phyloP scores from a whole-genome alignment of 2,113 vertebrate genomes.

The Ptilonorhynchus violaceus region DNA sequence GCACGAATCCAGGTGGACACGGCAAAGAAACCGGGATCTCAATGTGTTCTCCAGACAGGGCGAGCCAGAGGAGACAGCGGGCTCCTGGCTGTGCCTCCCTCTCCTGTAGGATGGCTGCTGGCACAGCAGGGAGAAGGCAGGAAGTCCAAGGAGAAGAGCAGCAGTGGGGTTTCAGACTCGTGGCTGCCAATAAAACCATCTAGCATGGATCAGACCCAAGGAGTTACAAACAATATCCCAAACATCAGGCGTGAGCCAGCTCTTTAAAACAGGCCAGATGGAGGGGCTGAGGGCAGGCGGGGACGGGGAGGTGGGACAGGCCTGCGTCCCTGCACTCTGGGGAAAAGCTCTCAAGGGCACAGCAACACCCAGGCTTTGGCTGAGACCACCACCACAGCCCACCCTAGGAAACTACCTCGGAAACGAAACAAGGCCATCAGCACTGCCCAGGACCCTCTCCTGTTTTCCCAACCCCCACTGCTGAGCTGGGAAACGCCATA shows the following conservation, averaged over 20 bases:
- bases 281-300: neutral
- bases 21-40: neutral
- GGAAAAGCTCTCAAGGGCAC: neutral
- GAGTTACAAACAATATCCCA: neutral
- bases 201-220: neutral
- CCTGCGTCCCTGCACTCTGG: neutral
- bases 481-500: rapidly evolving
- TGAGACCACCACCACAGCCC: neutral
- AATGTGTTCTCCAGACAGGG: neutral
- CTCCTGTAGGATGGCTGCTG: neutral
- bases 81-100: neutral
- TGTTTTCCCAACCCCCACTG: rapidly evolving
- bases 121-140: neutral
- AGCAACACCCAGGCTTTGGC: neutral
- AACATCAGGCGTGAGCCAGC: neutral
- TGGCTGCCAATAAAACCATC: slow-evolving; percentile 32
- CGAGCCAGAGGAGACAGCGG: neutral
- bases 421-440: neutral
- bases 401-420: neutral
- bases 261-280: neutral
- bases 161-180: neutral
- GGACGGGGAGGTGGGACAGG: neutral
- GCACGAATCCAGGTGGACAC: neutral
- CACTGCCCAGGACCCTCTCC: neutral
- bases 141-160: slow-evolving; percentile 25